Base-by-base conservation (phyloP, 37 sponge, comb jelly and placozoan genomes). In the Spongilla lacustris region DNA sequence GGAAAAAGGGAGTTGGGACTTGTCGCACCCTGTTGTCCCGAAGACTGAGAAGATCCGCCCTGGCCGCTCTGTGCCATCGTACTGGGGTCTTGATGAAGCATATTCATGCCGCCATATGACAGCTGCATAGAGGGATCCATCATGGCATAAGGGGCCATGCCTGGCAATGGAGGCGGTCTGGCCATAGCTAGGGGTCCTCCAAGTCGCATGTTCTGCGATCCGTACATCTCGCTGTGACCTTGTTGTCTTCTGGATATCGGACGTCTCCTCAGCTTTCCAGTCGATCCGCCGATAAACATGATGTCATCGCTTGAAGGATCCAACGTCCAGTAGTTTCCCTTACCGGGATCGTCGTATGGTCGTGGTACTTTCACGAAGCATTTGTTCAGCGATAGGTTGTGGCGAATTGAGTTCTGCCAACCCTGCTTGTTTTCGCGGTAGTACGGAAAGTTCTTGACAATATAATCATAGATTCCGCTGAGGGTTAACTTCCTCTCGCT, bases 351-450 rank as follows among this genome's bases (percentile, higher is more conserved):
- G 76, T 94, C 92, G 75, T 95, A 94, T 0, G 92, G 96, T 25
- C 98, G 92, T 11, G 98, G 96, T 12, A 98, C 91, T 67, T 98
- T 98, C 23, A 95, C 94, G 80, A 98, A 98, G 81, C 98, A 96
- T 73, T 98, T 94, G 93, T 96, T 98, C 34, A 98, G 91, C 3
- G 96, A 96, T 32, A 98, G 89, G 36, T 98, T 98, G 93, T 98
- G 98, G 73, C 98, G 80, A 72, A 98, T 98, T 41, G 97, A 96
- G 80, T 98, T 98, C 87, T 98, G 98, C 98, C 98, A 98, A 10
- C 98, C 98, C 32, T 93, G 96, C 77, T 97, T 97, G 86, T 98
- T 93, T 68, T 96, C 95, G 41, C 94, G 82, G 86, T 98, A 98
- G 89, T 89, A 98, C 27, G 98, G 98, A 78, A 94, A 98, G 87